These are phyloP conservation scores for Zoanthus gigantus DNA, from an alignment of 92 coral and sea anemone species.

Conservation along the genomic window DNA sequence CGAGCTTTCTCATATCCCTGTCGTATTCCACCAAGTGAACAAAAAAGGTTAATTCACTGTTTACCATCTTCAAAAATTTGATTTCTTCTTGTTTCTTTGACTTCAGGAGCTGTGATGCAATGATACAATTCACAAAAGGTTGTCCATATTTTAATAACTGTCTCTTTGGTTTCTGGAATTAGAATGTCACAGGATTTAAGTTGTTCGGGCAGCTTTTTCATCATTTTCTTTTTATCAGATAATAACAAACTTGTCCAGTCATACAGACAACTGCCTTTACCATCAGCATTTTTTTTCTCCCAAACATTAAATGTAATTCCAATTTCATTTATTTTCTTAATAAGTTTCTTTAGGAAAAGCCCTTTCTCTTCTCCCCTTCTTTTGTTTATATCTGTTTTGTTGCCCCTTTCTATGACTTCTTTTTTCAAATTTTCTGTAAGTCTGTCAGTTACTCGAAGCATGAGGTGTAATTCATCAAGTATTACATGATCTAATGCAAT, in stretches of 20 bases:
- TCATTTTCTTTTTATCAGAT: slow-evolving; percentile 63
- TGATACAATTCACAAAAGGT: slow-evolving; percentile 52
- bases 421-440: slow-evolving; percentile 63
- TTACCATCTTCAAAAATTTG: slow-evolving; percentile 16
- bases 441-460: slow-evolving; percentile 73
- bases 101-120: slow-evolving; percentile 44
- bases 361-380: slow-evolving; percentile 25
- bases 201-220: slow-evolving; percentile 52
- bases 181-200: slow-evolving; percentile 51
- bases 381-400: slow-evolving; percentile 52
- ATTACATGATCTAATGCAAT: slow-evolving; percentile 52
- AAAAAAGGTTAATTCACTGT: slow-evolving; percentile 53
- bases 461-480: slow-evolving; percentile 75
- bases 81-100: neutral
- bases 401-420: slow-evolving; percentile 69
- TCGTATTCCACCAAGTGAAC: slow-evolving; percentile 36
- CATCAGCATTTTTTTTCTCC: slow-evolving; percentile 78
- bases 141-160: slow-evolving; percentile 65
- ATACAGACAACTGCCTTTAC: slow-evolving; percentile 60
- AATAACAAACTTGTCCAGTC: slow-evolving; percentile 73
- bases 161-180: slow-evolving; percentile 54
- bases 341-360: slow-evolving; percentile 26
- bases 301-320: slow-evolving; percentile 64
- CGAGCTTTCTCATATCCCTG: slow-evolving; percentile 53
- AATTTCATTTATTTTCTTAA: slow-evolving; percentile 40